Evolutionary conservation across 2,113 vertebrate genomes (phyloP).

Genomic region (Ictalurus punctatus): DNA sequence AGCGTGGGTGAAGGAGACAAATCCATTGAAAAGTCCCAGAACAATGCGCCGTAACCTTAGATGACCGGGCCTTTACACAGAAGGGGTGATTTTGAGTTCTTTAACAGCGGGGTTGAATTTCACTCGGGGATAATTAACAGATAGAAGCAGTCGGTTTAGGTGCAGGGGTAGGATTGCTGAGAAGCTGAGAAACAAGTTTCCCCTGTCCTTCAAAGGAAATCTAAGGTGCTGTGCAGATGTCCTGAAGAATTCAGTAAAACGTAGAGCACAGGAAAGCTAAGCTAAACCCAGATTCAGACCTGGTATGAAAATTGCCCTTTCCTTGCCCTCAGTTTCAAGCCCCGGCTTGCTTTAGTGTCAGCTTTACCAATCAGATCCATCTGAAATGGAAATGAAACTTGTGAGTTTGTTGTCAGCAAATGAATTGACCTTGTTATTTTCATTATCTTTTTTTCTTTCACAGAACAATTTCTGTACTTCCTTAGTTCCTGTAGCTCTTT

Average conservation of each 20-base stretch:
- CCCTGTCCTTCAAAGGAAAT: constrained; percentile 45
- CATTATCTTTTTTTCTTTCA: not conserved
- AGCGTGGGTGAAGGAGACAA: constrained; percentile 45
- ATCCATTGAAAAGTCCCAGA: constrained; percentile 44
- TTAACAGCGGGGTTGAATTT: constrained; percentile 60
- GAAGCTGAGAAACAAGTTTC: constrained; percentile 58
- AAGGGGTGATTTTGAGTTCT: constrained; percentile 44
- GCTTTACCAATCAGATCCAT: not conserved
- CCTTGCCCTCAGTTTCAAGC: constrained; percentile 4
- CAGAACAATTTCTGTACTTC: constrained; percentile 2
- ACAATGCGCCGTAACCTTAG: constrained; percentile 55
- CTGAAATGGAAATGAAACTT: not conserved
- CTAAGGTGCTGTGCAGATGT: constrained; percentile 48
- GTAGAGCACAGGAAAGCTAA: not conserved
- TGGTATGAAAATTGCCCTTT: constrained; percentile 25
- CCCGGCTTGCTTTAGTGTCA: constrained; percentile 3
- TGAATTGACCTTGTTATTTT: constrained; percentile 7
- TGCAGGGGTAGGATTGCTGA: constrained; percentile 55
- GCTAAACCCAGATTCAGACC: constrained; percentile 16
- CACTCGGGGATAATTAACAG: constrained; percentile 50
- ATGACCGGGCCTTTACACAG: constrained; percentile 47
- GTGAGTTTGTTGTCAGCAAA: not conserved
- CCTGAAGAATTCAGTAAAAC: constrained; percentile 25
- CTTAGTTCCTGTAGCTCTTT: not conserved
- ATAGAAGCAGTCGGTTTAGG: constrained; percentile 42